Conservation (phyloP, 2,113 vertebrate species). For the Clarias magur region DNA sequence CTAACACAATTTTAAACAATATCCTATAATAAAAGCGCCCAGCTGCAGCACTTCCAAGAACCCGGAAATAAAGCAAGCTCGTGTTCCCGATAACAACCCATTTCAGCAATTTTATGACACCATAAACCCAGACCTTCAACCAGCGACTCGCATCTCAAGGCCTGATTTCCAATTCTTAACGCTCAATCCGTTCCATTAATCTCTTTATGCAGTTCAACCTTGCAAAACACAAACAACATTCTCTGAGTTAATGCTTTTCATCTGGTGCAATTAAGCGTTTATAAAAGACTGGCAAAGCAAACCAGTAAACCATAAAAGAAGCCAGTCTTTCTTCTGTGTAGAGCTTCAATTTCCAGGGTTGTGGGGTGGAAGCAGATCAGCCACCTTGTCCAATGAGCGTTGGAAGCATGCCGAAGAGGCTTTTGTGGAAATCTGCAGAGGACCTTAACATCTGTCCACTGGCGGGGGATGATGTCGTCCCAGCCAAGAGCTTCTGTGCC, state of each 20-base stretch:
- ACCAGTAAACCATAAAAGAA: constrained; percentile 17
- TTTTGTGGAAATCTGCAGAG: constrained; percentile 42
- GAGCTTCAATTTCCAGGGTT: neutral
- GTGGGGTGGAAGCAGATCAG: constrained; percentile 22
- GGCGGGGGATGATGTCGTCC: constrained; percentile 32
- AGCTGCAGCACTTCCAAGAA: constrained; percentile 12
- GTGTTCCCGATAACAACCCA: constrained; percentile 36
- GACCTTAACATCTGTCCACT: constrained; percentile 50
- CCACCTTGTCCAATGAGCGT: constrained; percentile 16
- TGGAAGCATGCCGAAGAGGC: constrained; percentile 36
- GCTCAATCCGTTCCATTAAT: constrained; percentile 36
- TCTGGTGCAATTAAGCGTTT: constrained; percentile 37
- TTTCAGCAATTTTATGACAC: constrained; percentile 39
- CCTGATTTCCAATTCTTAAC: constrained; percentile 30
- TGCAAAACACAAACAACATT: constrained; percentile 44
- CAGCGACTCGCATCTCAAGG: constrained; percentile 23
- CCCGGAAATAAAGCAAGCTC: constrained; percentile 20
- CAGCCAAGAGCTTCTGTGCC: constrained; percentile 24
- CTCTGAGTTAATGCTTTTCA: constrained; percentile 41
- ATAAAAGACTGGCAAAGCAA: constrained; percentile 46
- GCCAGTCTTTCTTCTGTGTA: neutral
- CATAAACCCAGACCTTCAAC: constrained; percentile 49
- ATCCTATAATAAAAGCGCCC: constrained; percentile 21
- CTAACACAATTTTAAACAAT: constrained; percentile 18
- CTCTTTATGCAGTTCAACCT: constrained; percentile 43